phyloP scores from a whole-genome alignment of 1,140 invertebrate species.

The Ips typographus region DNA sequence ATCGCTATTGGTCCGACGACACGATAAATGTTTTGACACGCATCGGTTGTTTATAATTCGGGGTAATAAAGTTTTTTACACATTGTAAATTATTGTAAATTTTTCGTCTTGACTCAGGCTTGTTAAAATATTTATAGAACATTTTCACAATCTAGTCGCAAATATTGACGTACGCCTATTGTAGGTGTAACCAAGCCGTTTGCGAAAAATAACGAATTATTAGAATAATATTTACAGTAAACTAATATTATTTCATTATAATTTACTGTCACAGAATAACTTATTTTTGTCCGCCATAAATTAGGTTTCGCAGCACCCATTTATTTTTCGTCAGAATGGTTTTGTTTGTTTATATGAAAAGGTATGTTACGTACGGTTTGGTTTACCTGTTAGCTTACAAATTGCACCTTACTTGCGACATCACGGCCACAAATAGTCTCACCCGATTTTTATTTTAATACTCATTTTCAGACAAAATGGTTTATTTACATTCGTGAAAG shows the following conservation, averaged over 20 bases:
- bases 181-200: conserved; percentile 27
- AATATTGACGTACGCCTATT: conserved; percentile 35
- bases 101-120: conserved; percentile 25
- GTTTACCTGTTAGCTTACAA: conserved; percentile 28
- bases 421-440: not conserved
- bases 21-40: conserved; percentile 13
- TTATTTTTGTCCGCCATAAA: conserved; percentile 34
- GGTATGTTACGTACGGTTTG: conserved; percentile 23
- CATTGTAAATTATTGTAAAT: conserved; percentile 27
- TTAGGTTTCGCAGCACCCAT: conserved; percentile 29
- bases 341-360: conserved; percentile 30
- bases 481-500: too few relatives aligned
- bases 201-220: conserved; percentile 31
- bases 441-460: not conserved
- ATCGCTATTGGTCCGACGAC: not conserved
- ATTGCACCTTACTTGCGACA: conserved; percentile 26
- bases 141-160: conserved; percentile 23
- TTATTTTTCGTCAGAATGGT: conserved; percentile 22
- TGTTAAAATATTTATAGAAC: conserved; percentile 32
- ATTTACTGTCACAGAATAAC: conserved; percentile 35
- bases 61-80: conserved; percentile 30
- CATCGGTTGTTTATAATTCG: conserved; percentile 1
- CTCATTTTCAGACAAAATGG: too few relatives aligned
- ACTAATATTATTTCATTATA: conserved; percentile 35
- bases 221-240: conserved; percentile 33